Conservation (phyloP, 2,113 vertebrate genomes). For the Herpetotheres cachinnans region DNA sequence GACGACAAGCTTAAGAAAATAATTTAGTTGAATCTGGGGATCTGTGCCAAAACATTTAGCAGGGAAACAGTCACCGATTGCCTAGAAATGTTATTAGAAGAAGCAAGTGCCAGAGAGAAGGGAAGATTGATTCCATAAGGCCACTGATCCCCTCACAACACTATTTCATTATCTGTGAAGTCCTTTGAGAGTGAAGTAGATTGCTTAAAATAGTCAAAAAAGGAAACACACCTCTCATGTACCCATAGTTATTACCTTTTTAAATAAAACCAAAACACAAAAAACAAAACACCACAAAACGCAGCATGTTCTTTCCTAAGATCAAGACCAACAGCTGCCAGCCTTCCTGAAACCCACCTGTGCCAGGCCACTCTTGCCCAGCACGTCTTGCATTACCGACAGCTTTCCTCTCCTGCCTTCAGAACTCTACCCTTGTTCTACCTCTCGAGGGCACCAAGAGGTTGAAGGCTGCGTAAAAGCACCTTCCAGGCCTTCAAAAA, state of each 20-base stretch:
- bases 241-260: neutral
- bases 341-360: neutral
- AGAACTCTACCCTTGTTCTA: neutral
- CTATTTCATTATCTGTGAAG: slow-evolving; percentile 50
- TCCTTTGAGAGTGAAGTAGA: slow-evolving; percentile 20
- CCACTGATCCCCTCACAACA: slow-evolving; percentile 35
- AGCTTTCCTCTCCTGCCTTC: neutral
- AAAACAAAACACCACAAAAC: neutral
- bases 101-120: neutral
- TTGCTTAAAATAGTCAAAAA: neutral
- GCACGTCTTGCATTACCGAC: neutral
- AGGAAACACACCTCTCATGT: neutral
- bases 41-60: neutral
- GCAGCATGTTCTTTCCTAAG: neutral
- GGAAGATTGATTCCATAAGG: slow-evolving; percentile 29
- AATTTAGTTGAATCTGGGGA: neutral
- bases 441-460: neutral
- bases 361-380: neutral
- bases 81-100: neutral
- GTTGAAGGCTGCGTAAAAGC: neutral
- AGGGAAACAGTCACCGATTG: neutral
- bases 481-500: neutral
- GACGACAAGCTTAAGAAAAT: neutral
- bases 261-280: neutral
- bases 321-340: neutral